Evolutionary conservation across 2,888 invertebrate species (phyloP).

Genomic region (Bellardia pandia): DNA sequence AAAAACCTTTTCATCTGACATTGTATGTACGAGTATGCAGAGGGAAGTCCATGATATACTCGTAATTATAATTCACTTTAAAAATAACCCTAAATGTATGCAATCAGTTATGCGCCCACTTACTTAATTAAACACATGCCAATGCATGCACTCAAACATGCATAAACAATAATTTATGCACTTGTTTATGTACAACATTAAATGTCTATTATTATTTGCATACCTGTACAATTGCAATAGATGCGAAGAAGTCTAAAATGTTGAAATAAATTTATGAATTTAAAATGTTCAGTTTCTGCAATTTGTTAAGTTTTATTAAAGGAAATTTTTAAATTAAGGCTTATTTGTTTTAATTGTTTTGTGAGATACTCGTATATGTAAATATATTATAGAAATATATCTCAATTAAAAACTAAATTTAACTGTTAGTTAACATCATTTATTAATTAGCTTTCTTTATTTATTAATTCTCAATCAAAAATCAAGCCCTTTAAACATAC

Average conservation of each 20-base stretch:
- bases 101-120: conserved; percentile 12
- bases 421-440: background rate
- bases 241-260: too few relatives aligned
- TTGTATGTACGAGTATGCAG: background rate
- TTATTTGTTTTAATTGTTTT: too few relatives aligned
- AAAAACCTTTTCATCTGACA: background rate
- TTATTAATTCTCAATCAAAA: background rate
- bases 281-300: too few relatives aligned
- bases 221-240: background rate
- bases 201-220: background rate
- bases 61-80: conserved; percentile 34
- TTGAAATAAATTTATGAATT: too few relatives aligned
- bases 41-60: background rate
- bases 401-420: background rate
- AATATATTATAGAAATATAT: too few relatives aligned
- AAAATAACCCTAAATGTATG: conserved; percentile 22
- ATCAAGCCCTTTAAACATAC: background rate
- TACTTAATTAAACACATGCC: conserved; percentile 9
- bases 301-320: too few relatives aligned
- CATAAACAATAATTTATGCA: background rate
- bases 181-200: background rate
- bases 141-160: background rate
- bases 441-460: background rate
- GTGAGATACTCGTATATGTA: too few relatives aligned
- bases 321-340: too few relatives aligned